Base-by-base conservation (phyloP, 2,113 vertebrate genomes). In the Cyprinodon variegatus region DNA sequence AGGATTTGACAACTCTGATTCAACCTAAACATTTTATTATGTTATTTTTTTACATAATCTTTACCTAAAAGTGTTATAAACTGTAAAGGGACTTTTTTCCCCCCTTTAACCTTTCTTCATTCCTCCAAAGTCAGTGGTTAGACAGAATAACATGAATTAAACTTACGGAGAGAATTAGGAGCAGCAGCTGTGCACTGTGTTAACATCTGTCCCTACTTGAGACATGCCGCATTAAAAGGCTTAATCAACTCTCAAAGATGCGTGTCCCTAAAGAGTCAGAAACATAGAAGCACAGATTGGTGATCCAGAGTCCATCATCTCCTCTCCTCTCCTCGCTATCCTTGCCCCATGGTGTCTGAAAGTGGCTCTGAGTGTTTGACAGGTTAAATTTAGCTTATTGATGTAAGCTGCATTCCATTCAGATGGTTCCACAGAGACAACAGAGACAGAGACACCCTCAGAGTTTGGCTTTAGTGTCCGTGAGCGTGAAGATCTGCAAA, bases 341-440 rank as follows among this genome's bases (percentile, higher is more conserved):
- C 77, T 72, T 80, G 77, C 74, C 85, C 86, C 60, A 59, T 90
- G 82, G 93, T 86, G 91, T 92, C 90, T 90, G 88, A 93, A 88
- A 92, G 89, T 79, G 90, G 81, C 81, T 89, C 81, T 89, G 93
- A 93, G 93, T 94, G 92, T 92, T 93, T 93, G 92, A 78, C 91
- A 85, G 92, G 84, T 96, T 99, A 99, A 97, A 98, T 96, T 96
- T 99, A 99, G 96, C 92, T 89, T 85, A 92, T 96, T 98, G 97
- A 99, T 96, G 97, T 96, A 98, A 98, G 96, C 95, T 93, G 94
- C 95, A 96, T 97, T 96, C 96, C 96, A 95, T 81, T 91, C 90
- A 29, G 29, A 29, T 29, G 29, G 29, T 29, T 29, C 29, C 29
- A 29, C 29, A 29, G 29, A 29, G 29, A 95, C 94, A 94, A 94